These are phyloP conservation scores for Cryptoblepharus egeriae DNA, from an alignment of 2,797 vertebrate species.

Conservation along the genomic window DNA sequence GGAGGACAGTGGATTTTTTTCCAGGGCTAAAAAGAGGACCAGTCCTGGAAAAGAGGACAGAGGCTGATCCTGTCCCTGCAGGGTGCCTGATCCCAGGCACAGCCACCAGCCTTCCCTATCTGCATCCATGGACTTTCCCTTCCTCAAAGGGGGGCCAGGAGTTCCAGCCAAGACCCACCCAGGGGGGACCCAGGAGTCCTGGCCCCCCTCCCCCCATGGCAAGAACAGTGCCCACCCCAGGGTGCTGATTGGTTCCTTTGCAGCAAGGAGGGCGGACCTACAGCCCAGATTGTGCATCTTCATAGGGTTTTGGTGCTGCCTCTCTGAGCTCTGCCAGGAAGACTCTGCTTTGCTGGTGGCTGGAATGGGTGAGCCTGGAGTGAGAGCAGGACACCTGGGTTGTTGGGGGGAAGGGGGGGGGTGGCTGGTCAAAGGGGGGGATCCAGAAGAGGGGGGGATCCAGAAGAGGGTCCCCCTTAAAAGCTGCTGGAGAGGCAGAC, in stretches of 20 bases:
- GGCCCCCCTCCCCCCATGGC: not conserved
- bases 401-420: no score
- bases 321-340: not conserved
- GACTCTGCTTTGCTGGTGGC: fast-evolving
- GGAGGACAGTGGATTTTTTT: no score
- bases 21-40: no score
- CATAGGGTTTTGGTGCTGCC: not conserved
- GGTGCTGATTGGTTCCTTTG: not conserved
- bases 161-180: not conserved
- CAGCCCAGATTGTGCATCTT: not conserved
- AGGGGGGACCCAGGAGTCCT: not conserved
- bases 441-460: not conserved
- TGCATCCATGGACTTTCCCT: not conserved
- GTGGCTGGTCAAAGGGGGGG: not conserved
- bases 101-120: no score
- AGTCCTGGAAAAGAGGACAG: no score
- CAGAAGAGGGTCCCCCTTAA: no score
- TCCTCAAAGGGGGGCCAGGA: not conserved
- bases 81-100: no score
- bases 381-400: conserved; percentile 9
- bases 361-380: not conserved
- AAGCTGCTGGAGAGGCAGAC: not conserved
- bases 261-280: not conserved
- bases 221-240: no score
- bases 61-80: no score